Evolutionary conservation across 2,797 vertebrate species (phyloP).

Genomic region (Acridotheres tristis): DNA sequence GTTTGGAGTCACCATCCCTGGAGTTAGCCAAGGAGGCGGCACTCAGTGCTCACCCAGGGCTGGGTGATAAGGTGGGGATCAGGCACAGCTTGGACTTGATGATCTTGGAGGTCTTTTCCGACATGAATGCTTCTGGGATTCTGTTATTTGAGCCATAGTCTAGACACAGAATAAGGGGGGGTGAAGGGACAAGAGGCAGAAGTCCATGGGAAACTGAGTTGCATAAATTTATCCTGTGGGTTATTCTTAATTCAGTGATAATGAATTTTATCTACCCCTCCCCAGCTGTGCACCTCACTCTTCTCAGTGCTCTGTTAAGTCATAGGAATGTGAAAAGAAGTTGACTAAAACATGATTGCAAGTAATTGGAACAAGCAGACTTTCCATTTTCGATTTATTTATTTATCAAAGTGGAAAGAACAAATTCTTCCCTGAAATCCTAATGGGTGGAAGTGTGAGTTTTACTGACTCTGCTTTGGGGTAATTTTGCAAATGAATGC

Average conservation of each 20-base stretch:
- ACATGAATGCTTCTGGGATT: background rate
- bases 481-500: background rate
- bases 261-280: background rate
- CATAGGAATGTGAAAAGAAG: background rate
- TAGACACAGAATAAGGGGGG: background rate
- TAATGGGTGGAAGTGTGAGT: background rate
- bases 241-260: background rate
- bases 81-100: rapidly evolving
- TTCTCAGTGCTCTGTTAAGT: background rate
- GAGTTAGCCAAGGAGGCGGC: background rate
- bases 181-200: background rate
- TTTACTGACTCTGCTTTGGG: background rate
- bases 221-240: rapidly evolving
- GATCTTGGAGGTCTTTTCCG: background rate
- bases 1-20: background rate
- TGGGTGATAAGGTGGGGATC: background rate
- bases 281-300: background rate
- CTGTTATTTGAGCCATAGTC: background rate
- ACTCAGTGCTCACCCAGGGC: background rate
- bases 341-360: background rate
- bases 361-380: background rate
- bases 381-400: background rate
- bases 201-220: background rate
- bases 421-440: background rate
- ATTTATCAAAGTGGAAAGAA: background rate